phyloP scores from a whole-genome alignment of 2,888 invertebrate species.

The Synanthedon tipuliformis region DNA sequence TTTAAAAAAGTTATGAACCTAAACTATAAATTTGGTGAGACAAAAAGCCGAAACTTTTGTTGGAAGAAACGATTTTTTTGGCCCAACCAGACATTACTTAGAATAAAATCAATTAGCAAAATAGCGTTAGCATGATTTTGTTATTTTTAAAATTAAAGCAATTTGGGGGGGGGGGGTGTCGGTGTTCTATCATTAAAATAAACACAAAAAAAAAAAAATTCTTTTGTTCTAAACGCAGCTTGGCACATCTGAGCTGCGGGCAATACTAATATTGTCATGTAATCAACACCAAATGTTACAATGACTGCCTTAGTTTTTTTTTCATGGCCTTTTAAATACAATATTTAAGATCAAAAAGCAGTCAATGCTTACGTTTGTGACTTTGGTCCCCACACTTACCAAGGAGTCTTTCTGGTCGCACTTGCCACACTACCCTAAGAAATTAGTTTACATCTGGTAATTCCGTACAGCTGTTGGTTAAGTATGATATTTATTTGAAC shows the following conservation, averaged over 20 bases:
- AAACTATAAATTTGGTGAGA: too few relatives aligned
- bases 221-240: neutral
- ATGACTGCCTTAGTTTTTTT: slow-evolving; percentile 7
- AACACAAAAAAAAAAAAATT: neutral
- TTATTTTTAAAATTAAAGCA: too few relatives aligned
- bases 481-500: too few relatives aligned
- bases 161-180: too few relatives aligned
- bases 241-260: neutral
- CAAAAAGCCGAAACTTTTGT: too few relatives aligned
- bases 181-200: too few relatives aligned
- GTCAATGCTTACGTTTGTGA: slow-evolving; percentile 19
- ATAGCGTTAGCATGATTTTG: too few relatives aligned
- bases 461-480: too few relatives aligned
- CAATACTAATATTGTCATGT: slow-evolving; percentile 31
- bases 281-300: slow-evolving; percentile 21
- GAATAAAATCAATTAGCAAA: too few relatives aligned
- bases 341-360: neutral
- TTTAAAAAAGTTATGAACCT: too few relatives aligned
- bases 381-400: slow-evolving; percentile 58
- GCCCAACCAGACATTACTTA: too few relatives aligned
- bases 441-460: neutral
- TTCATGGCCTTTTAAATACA: neutral
- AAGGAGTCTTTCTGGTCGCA: slow-evolving; percentile 25
- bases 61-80: too few relatives aligned
- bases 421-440: neutral